Evolutionary conservation across 2,113 vertebrate species (phyloP).

Genomic region (Phrynocephalus versicolor): DNA sequence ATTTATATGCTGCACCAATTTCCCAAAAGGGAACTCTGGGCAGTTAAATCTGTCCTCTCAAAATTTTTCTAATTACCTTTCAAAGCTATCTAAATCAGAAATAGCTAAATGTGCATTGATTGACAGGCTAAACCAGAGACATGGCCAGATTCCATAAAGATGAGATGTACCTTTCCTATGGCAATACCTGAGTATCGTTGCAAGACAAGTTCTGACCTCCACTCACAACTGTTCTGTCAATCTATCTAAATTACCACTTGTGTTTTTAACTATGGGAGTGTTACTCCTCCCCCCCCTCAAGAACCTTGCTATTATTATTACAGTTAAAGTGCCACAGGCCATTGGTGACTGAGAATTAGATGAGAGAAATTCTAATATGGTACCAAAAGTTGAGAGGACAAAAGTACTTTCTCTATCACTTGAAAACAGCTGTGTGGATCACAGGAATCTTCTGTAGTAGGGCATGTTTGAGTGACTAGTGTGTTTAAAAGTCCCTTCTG

Average conservation of each 20-base stretch:
- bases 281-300: neutral
- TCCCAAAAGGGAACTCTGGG: no score
- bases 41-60: neutral
- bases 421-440: neutral
- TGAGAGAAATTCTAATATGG: neutral
- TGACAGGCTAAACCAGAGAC: neutral
- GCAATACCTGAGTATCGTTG: neutral
- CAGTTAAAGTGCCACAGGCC: neutral
- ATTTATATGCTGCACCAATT: no score
- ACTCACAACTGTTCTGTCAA: neutral
- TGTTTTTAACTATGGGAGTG: no score
- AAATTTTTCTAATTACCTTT: neutral
- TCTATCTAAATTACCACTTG: neutral
- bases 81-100: neutral
- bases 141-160: neutral
- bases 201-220: no score
- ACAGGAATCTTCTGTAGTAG: neutral
- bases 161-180: neutral
- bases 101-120: neutral
- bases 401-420: neutral
- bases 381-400: neutral
- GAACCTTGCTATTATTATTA: neutral
- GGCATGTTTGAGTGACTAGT: neutral
- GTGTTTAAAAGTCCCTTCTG: conserved; percentile 5
- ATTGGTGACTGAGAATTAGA: neutral